Evolutionary conservation across 2,113 vertebrate genomes (phyloP), one percentile per base, ranked within the genome.

Genomic region (Anguilla japonica): DNA sequence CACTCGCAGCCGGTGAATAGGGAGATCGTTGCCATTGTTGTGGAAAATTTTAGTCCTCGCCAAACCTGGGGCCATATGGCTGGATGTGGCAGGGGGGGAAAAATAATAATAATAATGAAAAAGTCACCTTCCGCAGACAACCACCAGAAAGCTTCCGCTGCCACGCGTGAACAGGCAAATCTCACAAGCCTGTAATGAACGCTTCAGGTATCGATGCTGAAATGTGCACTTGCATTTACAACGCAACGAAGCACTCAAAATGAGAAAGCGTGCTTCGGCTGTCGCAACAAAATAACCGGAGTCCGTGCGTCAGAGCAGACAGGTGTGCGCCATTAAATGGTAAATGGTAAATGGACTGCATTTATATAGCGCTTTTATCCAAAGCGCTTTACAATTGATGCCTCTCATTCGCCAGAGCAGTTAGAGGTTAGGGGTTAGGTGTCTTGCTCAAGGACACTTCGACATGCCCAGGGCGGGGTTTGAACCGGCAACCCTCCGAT

Each of bases 31-130:
- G 91, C 85, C 89, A 90, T 90, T 90, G 90, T 91, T 89, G 86
- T 90, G 89, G 91, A 93, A 93, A 94, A 92, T 91, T 91, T 93
- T 93, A 92, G 90, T 93, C 92, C 93, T 86, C 87, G 91, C 85
- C 88, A 91, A 90, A 93, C 92, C 84, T 26, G 7, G 86, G 87
- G 91, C 93, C 94, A 95, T 93, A 91, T 94, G 91, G 92, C 89
- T 91, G 92, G 90, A 94, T 89, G 75, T 86, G 91, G 91, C 87
- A 53, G 81, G 83, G 84, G 1, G 86, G 85, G 63, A 56, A 81
- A 83, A 84, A 11, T 11, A 53, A 53, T 53, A 53, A 53, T 53
- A 34, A 34, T 34, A 34, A 34, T 11, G 0, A 67, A 22, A 89
- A 90, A 90, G 88, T 91, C 83, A 29, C 83, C 83, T 63, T 90